These are phyloP conservation scores for Brachionus angularis DNA, from an alignment of 1,140 invertebrate species.

Conservation along the genomic window DNA sequence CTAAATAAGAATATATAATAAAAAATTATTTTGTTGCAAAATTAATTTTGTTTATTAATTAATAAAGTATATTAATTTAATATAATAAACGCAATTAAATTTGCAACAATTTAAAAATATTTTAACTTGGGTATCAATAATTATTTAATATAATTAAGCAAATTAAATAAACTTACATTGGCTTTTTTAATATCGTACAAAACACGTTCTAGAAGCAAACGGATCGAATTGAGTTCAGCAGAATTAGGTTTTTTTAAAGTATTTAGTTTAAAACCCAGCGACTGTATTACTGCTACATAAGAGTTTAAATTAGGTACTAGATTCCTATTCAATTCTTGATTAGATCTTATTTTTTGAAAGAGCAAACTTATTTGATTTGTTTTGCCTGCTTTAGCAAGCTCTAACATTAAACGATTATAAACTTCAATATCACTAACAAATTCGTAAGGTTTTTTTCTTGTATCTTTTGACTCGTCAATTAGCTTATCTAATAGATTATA, in stretches of 20 bases:
- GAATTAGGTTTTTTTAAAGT: background rate
- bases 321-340: background rate
- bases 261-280: background rate
- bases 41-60: too few species aligned
- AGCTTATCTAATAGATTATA: background rate
- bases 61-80: too few species aligned
- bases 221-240: background rate
- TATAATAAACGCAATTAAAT: too few species aligned
- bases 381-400: slow-evolving; percentile 14
- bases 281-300: slow-evolving; percentile 15
- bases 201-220: slow-evolving; percentile 11
- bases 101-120: too few species aligned
- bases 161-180: slow-evolving; percentile 29
- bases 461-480: background rate
- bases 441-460: background rate
- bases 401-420: slow-evolving; percentile 42
- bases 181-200: slow-evolving; percentile 34
- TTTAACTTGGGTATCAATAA: too few species aligned
- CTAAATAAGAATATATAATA: background rate
- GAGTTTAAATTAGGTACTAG: slow-evolving; percentile 21
- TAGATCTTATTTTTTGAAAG: slow-evolving; percentile 18
- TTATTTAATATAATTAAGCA: background rate
- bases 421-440: slow-evolving; percentile 20
- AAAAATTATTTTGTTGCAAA: too few species aligned
- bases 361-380: slow-evolving; percentile 6